Evolutionary conservation across 1,140 invertebrate species (phyloP), one percentile per base, ranked within the genome.

Genomic region (Acromyrmex echinatior): DNA sequence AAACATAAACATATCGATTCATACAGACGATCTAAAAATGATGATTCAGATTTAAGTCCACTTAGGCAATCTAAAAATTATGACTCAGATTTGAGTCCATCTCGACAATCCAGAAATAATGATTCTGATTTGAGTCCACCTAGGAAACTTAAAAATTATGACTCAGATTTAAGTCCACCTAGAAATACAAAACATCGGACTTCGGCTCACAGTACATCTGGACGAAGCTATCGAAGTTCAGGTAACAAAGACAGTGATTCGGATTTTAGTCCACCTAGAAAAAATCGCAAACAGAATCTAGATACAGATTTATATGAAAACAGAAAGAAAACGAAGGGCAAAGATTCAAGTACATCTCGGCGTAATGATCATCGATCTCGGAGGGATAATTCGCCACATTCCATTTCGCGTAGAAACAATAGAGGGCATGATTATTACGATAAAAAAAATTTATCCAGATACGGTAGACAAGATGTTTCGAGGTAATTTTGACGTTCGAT

Each of bases 151-250:
- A 90, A 31, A 78, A 86, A 87, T 39, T 28, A 87, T 66, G 90
- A 93, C 60, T 90, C 87, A 25, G 92, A 94, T 87, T 58, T 91
- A 14, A 95, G 94, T 58, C 95, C 96, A 7, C 93, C 94, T 31
- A 95, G 94, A 70, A 87, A 7, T 45, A 88, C 21, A 51, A 91
- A 88, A 62, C 5, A 89, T 53, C 78, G 14, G 21, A 68, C 56
- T 31, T 77, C 74, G 88, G 86, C 89, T 86, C 60, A 56, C 82
- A 87, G 71, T 89, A n/a, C 39, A 74, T 77, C 58, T 78, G 86
- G 31, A 79, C 63, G 35, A 62, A 88, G 77, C 45, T 21, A 84
- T 74, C 77, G 25, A 10, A 79, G 66, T 65, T 89, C 84, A 70
- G 35, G 28, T 65, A 87, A 70, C 14, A 87, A 63, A 31, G 28